Evolutionary conservation across 2,888 invertebrate genomes (phyloP), one percentile per base, ranked within the genome.

Genomic region (Carpatolechia fugitivella): DNA sequence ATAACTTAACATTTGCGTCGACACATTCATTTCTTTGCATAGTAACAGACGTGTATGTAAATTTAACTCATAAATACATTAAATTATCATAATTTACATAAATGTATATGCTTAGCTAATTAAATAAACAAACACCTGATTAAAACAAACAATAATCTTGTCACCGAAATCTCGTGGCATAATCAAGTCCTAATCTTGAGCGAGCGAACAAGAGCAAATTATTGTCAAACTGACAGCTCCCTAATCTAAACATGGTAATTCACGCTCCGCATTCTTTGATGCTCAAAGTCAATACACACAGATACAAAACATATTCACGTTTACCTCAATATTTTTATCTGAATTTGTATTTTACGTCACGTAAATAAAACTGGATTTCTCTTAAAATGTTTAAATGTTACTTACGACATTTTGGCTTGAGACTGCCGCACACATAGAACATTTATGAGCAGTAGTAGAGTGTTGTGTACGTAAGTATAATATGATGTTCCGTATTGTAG

Each of bases 181-280:
- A 46, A 46, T 53, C 30, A 35, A 46, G 11, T 44, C 33, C 44
- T 16, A 54, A 58, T 71, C 70, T 69, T 69, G 67, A 67, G 66
- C 77, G 78, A 70, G 74, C 76, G 73, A 83, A 81, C 76, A 82
- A 76, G 78, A 82, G 79, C 80, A 80, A 85, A 86, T 82, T 80
- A 85, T 82, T 82, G 72, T 70, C 73, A 85, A 83, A 82, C 74
- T 84, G 85, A 87, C 82, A 83, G 81, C 78, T 85, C 81, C 85
- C 86, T 84, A 87, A 90, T 76, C 56, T 51, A 54, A 56, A 73
- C 85, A 85, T 81, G 82, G 85, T 86, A 87, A 87, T 89, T 87
- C 86, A 86, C 86, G 82, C 84, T 82, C 78, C 76, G 82, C 89
- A 88, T 89, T 90, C 87, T 89, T 89, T 80, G 80, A 87, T 88